These are phyloP conservation scores for Phocides pigmalion DNA, from an alignment of 1,140 invertebrate genomes.

Conservation along the genomic window DNA sequence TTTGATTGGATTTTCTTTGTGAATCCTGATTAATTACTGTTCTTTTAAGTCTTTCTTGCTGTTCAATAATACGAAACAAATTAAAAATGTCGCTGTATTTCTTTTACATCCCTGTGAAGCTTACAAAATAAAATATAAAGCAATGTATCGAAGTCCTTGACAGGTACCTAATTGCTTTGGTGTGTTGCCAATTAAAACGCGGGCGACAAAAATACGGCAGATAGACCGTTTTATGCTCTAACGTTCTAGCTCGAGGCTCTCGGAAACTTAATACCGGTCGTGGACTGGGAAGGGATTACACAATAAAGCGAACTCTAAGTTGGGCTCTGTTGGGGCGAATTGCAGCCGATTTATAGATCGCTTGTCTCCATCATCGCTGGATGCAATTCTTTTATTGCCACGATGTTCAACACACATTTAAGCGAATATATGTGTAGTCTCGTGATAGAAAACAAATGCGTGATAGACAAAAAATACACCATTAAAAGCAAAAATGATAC, in stretches of 20 bases:
- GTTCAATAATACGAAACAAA: slow-evolving; percentile 23
- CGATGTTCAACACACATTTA: slow-evolving; percentile 14
- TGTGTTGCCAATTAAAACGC: slow-evolving; percentile 57
- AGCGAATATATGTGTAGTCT: not conserved
- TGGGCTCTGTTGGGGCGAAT: slow-evolving; percentile 51
- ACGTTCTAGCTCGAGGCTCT: slow-evolving; percentile 55
- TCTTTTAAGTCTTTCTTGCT: slow-evolving; percentile 11
- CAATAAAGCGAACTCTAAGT: slow-evolving; percentile 62
- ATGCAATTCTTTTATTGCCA: slow-evolving; percentile 60
- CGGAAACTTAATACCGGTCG: slow-evolving; percentile 58
- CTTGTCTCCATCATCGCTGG: slow-evolving; percentile 44
- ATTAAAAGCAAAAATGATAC: too few species aligned
- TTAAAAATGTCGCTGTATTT: slow-evolving; percentile 8
- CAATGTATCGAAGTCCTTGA: slow-evolving; percentile 38
- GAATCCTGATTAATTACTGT: slow-evolving; percentile 2
- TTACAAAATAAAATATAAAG: slow-evolving; percentile 31
- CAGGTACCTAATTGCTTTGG: slow-evolving; percentile 42
- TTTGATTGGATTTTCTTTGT: slow-evolving; percentile 14
- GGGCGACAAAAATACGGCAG: slow-evolving; percentile 57
- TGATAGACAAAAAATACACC: too few species aligned
- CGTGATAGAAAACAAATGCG: not conserved
- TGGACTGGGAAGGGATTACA: slow-evolving; percentile 35
- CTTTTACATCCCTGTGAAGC: not conserved
- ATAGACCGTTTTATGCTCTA: slow-evolving; percentile 47
- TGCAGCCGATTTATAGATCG: slow-evolving; percentile 45